Evolutionary conservation across 1,140 invertebrate genomes (phyloP), one percentile per base, ranked within the genome.

Genomic region (Danaus plexippus): DNA sequence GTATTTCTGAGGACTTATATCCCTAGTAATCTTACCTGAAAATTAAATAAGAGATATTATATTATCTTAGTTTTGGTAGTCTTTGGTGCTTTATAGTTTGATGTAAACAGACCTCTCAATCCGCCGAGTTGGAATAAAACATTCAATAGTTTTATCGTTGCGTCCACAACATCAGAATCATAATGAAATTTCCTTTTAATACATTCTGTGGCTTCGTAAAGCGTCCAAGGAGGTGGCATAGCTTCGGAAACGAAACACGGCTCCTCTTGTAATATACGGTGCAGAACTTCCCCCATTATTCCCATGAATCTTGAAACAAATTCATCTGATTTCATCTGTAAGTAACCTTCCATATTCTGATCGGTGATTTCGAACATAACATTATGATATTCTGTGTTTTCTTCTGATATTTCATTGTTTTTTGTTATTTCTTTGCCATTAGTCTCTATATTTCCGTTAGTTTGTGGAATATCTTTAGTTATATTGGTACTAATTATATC

Each of bases 281-380:
- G 71, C 4, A 84, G 47, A 3, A 66, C 75, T 32, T 86, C 75
- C 65, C 83, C 80, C 80, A 86, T 82, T 66, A 84, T 81, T 67
- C 84, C 79, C n/a, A 73, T 59, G 53, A 79, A 84, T 22, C 76
- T 68, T 11, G 71, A 80, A 7, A 81, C 45, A 77, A 77, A 85
- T 63, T 83, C 80, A 48, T 81, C 78, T 50, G 66, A 67, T 62
- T 68, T 74, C 43, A 52, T 65, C 61, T 40, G 68, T 22, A 85
- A 70, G 61, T 58, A 59, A 6, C 79, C 64, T 52, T 76, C 72
- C 75, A 85, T 81, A 9, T 9, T 43, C n/a, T 61, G 10, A 64
- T 46, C 64, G 8, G 66, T 69, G 9, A 85, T 52, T 63, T 80
- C 63, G 65, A 76, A 82, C 69, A 85, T 74, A 11, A 71, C 66